These are phyloP conservation scores for Gibbula magus DNA, from an alignment of 2,888 invertebrate species.

Conservation along the genomic window DNA sequence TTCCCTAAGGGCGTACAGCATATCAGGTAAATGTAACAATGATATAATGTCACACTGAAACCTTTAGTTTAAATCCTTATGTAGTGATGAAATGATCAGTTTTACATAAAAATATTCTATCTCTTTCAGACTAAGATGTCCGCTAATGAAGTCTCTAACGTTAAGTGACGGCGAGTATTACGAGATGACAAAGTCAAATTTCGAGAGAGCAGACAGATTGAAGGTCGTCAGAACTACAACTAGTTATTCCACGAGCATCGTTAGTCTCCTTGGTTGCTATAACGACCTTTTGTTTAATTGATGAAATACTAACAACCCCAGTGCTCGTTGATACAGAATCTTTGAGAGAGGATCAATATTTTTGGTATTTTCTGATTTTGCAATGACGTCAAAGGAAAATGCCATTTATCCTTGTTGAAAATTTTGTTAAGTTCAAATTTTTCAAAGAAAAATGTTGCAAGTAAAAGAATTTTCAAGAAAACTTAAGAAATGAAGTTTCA, in stretches of 20 bases:
- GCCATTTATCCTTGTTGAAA: not conserved
- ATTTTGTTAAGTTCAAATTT: not conserved
- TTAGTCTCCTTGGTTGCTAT: constrained; percentile 93
- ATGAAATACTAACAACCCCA: constrained; percentile 39
- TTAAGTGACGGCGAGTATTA: constrained; percentile 99
- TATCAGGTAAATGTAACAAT: too few species aligned
- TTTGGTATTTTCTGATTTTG: too few species aligned
- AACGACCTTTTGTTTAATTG: constrained; percentile 96
- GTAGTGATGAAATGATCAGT: too few species aligned
- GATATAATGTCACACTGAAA: too few species aligned
- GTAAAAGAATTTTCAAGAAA: too few species aligned
- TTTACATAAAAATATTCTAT: too few species aligned
- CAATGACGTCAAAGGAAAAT: not conserved
- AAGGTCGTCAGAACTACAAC: constrained; percentile 98
- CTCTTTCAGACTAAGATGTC: constrained; percentile 85
- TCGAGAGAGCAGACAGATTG: constrained; percentile 96
- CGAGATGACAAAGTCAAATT: constrained; percentile 99
- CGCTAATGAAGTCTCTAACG: constrained; percentile 92
- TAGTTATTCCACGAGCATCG: constrained; percentile 95
- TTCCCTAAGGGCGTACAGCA: too few species aligned
- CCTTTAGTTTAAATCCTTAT: too few species aligned
- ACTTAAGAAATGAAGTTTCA: too few species aligned
- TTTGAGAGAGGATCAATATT: too few species aligned
- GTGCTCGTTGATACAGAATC: too few species aligned
- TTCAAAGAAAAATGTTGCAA: too few species aligned